A percentile compares a stretch with the other conserved stretches of the same genome.
Evolutionary conservation across 1,140 invertebrate species (phyloP).

Genomic region (Caenorhabditis briggsae): DNA sequence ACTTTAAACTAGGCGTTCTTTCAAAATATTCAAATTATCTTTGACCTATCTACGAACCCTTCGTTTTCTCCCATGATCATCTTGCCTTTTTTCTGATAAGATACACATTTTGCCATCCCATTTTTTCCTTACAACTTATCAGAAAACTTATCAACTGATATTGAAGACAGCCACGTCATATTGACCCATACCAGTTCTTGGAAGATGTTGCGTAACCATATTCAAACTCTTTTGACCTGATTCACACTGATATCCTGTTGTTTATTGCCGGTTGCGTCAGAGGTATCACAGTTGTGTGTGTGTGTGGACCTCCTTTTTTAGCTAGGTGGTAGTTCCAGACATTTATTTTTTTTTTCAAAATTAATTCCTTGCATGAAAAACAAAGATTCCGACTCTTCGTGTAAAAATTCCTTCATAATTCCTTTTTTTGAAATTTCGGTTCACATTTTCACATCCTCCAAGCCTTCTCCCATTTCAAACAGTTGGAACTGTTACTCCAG

Average conservation of each 20-base stretch:
- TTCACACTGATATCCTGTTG: background rate
- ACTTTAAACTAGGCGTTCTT: too few species aligned
- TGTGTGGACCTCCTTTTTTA: too few species aligned
- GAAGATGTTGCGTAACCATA: slow-evolving; percentile 42
- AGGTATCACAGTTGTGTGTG: background rate
- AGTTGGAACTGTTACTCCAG: background rate
- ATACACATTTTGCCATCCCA: background rate
- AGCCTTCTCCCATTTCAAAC: background rate
- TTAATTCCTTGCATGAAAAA: too few species aligned
- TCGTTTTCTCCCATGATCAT: background rate
- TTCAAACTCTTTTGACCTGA: slow-evolving; percentile 16
- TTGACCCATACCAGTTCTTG: background rate
- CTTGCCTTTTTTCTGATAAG: background rate
- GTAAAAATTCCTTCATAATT: too few species aligned
- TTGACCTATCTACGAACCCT: background rate
- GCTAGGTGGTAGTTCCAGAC: background rate
- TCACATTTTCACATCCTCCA: background rate
- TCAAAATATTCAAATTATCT: background rate
- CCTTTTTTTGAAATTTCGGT: background rate
- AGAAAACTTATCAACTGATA: slow-evolving; percentile 8
- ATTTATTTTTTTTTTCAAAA: background rate
- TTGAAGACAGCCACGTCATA: background rate
- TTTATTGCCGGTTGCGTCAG: slow-evolving; percentile 30
- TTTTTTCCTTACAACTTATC: slow-evolving; percentile 1
- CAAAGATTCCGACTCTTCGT: too few species aligned